phyloP scores from a whole-genome alignment of 1,140 invertebrate genomes.

The Eurosta solidaginis region DNA sequence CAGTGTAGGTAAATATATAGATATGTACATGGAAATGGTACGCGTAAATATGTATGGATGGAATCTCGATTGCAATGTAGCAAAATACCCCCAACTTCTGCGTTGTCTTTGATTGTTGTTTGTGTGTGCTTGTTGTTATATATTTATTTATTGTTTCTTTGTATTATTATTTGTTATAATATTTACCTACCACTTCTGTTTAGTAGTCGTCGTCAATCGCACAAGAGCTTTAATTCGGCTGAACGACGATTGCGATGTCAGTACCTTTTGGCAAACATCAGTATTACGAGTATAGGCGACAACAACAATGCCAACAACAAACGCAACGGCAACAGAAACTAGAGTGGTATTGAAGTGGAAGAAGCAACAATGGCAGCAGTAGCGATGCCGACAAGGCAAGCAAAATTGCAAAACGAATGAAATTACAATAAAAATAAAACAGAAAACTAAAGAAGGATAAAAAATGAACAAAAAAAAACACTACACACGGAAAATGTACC shows the following conservation, averaged over 20 bases:
- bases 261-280: conserved; percentile 25
- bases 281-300: conserved; percentile 1
- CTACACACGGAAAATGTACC: background rate
- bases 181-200: background rate
- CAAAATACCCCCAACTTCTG: background rate
- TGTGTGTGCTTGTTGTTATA: background rate
- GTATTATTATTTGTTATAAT: no score
- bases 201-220: conserved; percentile 25
- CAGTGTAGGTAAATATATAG: background rate
- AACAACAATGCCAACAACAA: conserved; percentile 5
- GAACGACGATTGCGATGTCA: conserved; percentile 23
- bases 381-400: background rate
- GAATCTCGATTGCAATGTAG: background rate
- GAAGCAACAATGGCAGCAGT: background rate
- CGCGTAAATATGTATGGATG: background rate
- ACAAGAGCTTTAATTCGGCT: background rate
- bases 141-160: no score
- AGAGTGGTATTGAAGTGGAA: background rate
- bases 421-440: background rate
- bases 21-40: background rate
- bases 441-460: background rate
- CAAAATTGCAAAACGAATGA: conserved; percentile 2
- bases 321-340: background rate
- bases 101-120: background rate
- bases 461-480: background rate